Evolutionary conservation across 1,140 invertebrate genomes (phyloP).

Genomic region (Drosophila busckii): DNA sequence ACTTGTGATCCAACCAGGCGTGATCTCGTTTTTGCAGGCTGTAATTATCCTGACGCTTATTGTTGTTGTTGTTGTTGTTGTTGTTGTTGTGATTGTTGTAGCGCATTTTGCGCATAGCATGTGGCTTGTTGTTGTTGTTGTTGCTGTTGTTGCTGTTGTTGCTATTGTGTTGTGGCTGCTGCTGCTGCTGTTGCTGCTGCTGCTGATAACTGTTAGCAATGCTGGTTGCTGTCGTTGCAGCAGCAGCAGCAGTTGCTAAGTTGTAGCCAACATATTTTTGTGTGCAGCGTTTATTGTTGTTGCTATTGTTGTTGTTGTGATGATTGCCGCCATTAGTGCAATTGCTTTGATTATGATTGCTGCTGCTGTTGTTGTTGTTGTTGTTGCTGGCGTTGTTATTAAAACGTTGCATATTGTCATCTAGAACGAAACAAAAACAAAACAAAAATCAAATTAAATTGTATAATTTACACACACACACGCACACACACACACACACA

Average conservation of each 20-base stretch:
- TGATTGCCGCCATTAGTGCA: slow-evolving; percentile 1
- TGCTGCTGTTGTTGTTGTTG: neutral
- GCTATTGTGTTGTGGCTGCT: slow-evolving; percentile 39
- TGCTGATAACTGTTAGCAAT: slow-evolving; percentile 4
- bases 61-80: slow-evolving; percentile 21
- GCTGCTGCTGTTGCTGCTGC: slow-evolving; percentile 6
- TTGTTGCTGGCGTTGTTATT: slow-evolving; percentile 26
- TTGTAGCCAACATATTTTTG: slow-evolving; percentile 41
- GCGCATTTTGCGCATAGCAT: slow-evolving; percentile 1
- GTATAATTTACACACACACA: neutral
- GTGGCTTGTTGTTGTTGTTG: slow-evolving; percentile 7
- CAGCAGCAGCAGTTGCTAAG: slow-evolving; percentile 13
- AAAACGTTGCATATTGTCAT: slow-evolving; percentile 61
- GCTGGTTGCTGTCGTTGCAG: slow-evolving; percentile 7
- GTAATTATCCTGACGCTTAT: slow-evolving; percentile 19
- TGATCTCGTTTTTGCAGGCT: slow-evolving; percentile 45
- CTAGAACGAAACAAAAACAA: slow-evolving; percentile 7
- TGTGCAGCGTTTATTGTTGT: slow-evolving; percentile 42
- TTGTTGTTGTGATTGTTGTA: slow-evolving; percentile 20
- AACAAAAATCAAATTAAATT: neutral
- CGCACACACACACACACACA: too few relatives aligned
- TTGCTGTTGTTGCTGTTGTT: slow-evolving; percentile 24
- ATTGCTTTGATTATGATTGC: neutral
- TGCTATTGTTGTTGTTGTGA: slow-evolving; percentile 7
- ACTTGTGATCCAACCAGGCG: slow-evolving; percentile 26